Percentiles rank a stretch among this genome's conserved stretches.
These are phyloP conservation scores for Periophthalmus modestus DNA, from an alignment of 2,113 vertebrate species.

Conservation along the genomic window DNA sequence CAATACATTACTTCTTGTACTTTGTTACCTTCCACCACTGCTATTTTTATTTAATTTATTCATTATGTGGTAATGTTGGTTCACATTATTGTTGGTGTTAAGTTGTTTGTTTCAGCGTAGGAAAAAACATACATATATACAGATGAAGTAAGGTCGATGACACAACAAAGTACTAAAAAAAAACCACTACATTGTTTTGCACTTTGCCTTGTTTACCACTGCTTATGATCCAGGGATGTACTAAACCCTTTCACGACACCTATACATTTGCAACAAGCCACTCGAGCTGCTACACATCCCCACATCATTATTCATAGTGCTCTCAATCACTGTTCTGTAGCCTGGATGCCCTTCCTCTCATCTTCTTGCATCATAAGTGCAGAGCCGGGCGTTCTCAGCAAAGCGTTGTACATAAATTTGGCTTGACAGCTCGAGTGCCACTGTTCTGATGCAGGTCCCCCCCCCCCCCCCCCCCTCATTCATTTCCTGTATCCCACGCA, in stretches of 20 bases:
- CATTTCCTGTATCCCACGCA: constrained; percentile 12
- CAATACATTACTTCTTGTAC: too few species aligned
- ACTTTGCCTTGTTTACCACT: too few species aligned
- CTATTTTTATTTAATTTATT: too few species aligned
- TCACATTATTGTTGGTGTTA: too few species aligned
- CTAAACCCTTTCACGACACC: not conserved
- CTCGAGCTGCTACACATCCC: not conserved
- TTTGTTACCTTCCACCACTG: too few species aligned
- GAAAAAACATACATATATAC: too few species aligned
- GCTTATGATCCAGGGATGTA: too few species aligned
- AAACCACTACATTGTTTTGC: too few species aligned
- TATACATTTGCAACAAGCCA: not conserved
- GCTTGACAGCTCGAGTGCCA: constrained; percentile 23
- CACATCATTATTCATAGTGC: not conserved
- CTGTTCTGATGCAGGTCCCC: constrained; percentile 9
- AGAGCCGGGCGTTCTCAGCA: not conserved
- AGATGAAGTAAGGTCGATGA: too few species aligned
- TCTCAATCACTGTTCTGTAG: not conserved
- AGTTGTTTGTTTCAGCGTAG: too few species aligned
- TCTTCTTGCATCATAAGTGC: not conserved
- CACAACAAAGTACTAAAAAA: too few species aligned
- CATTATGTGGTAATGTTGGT: too few species aligned
- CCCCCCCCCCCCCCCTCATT: not conserved
- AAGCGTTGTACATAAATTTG: constrained; percentile 4
- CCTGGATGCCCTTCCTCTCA: not conserved